Conservation (phyloP, 2,797 vertebrate species). For the Oceanodroma leucorhoa region DNA sequence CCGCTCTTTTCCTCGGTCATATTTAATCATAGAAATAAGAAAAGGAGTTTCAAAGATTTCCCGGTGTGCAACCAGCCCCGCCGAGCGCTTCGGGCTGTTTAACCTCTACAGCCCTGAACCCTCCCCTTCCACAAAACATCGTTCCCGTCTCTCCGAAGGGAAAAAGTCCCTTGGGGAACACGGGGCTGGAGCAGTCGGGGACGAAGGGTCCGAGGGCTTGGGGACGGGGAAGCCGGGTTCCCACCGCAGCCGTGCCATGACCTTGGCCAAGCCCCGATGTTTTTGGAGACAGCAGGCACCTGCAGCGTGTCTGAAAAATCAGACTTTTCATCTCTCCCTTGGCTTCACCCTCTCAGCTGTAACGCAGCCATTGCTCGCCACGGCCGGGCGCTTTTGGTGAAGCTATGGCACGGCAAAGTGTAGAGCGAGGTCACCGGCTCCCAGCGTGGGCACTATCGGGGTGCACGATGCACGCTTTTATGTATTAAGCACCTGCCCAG, state of each 20-base stretch:
- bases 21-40: neutral
- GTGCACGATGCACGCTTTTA: neutral
- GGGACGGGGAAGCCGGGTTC: fast-evolving
- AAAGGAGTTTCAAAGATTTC: neutral
- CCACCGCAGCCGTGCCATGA: fast-evolving
- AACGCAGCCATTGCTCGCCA: fast-evolving
- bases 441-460: fast-evolving
- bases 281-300: neutral
- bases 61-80: fast-evolving
- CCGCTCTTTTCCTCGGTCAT: fast-evolving
- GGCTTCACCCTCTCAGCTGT: neutral
- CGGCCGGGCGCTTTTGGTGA: neutral
- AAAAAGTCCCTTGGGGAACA: neutral
- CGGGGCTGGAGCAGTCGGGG: neutral
- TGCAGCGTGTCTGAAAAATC: fast-evolving
- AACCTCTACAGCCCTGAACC: neutral
- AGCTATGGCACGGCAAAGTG: fast-evolving
- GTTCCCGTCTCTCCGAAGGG: neutral
- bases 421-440: fast-evolving
- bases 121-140: neutral
- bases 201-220: neutral
- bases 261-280: neutral
- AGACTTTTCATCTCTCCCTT: neutral
- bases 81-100: fast-evolving
- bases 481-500: neutral